A percentile compares a stretch with the other conserved stretches of the same genome.
Evolutionary conservation across 2,113 vertebrate genomes (phyloP).

Genomic region (Eubucco bourcierii): DNA sequence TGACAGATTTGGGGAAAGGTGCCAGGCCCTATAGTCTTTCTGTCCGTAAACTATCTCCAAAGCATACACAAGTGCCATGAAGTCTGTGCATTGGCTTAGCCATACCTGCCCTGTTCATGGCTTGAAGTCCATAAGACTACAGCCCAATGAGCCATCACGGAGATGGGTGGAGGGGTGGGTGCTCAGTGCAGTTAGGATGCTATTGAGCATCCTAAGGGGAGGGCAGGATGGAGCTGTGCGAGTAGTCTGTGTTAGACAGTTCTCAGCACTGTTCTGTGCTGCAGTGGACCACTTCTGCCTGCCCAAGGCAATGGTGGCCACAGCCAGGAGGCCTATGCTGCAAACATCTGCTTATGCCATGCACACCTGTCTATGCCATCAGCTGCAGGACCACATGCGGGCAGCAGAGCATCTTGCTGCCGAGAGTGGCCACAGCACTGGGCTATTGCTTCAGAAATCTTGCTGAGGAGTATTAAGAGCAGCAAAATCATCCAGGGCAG

Average conservation of each 20-base stretch:
- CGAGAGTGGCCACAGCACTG: accelerated
- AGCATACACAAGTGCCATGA: not conserved
- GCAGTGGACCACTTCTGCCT: not conserved
- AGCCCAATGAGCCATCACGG: not conserved
- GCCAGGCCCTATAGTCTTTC: too few species aligned
- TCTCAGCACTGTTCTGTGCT: accelerated
- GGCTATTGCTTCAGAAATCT: not conserved
- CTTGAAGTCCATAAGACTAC: not conserved
- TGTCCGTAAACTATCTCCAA: not conserved
- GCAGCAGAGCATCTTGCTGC: not conserved
- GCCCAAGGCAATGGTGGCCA: not conserved
- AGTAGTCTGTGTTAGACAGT: not conserved
- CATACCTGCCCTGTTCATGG: not conserved
- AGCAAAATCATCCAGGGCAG: not conserved
- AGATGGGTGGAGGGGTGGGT: not conserved
- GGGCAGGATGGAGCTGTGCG: not conserved
- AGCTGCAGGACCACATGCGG: not conserved
- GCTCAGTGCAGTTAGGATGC: not conserved
- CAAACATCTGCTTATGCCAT: not conserved
- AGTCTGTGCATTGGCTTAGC: not conserved
- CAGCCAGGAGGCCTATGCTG: not conserved
- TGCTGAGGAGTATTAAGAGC: not conserved
- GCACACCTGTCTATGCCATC: not conserved
- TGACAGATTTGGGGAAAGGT: not conserved
- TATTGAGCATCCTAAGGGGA: not conserved